Conservation (phyloP, 2,888 invertebrate genomes). For the Lamellibrachia satsuma region DNA sequence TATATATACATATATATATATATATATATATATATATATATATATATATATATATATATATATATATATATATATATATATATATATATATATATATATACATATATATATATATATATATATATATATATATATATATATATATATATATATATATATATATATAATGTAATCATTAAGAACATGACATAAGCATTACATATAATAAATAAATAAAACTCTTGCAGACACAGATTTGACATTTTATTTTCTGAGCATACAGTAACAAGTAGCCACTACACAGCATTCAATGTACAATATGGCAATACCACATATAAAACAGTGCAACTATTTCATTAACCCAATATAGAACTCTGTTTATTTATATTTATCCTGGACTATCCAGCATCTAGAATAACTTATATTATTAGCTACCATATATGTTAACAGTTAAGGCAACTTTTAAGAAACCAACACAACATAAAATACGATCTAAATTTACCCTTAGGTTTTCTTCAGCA, state of each 20-base stretch:
- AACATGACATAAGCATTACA: neutral
- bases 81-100: no score
- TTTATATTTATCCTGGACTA: neutral
- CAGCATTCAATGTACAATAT: neutral
- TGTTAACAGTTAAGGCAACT: no score
- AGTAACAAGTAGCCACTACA: neutral
- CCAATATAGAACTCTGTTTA: neutral
- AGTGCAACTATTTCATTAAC: neutral
- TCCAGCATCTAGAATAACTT: conserved; percentile 1
- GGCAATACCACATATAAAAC: neutral
- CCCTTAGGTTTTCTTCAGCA: no score
- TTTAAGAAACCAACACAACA: no score
- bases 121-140: neutral
- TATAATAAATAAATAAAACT: neutral
- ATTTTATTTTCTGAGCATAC: neutral
- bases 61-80: no score
- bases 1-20: no score
- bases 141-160: neutral
- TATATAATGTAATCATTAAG: neutral
- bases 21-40: no score
- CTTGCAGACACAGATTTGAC: neutral
- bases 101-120: no score
- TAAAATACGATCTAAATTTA: no score
- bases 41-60: no score
- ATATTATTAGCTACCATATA: no score